Evolutionary conservation across 2,113 vertebrate species (phyloP), one percentile per base, ranked within the genome.

Genomic region (Neolamprologus tretocephalus): DNA sequence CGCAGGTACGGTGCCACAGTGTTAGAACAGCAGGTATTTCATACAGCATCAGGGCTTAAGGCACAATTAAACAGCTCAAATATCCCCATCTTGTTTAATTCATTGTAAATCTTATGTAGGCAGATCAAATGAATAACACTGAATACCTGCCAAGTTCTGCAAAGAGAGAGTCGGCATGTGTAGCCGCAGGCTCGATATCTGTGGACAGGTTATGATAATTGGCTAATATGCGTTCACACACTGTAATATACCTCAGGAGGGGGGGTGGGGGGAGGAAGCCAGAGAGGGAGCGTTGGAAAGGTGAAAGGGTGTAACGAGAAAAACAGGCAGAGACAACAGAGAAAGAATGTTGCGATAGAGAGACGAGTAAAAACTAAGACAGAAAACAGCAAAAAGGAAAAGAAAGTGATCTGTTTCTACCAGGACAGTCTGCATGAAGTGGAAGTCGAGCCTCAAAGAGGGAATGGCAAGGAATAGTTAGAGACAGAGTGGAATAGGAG

Each of bases 161-260:
- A 85, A 80, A 84, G 84, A 51, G 13, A 40, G 42, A 57, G 61
- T 66, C 9, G 40, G 71, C 4, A 51, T 90, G 63, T 85, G 82
- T 86, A 82, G 91, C 91, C 26, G 28, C 21, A 40, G 81, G 84
- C 83, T 85, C 47, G 11, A 37, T 87, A 81, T 88, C 86, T 55
- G 61, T 51, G 53, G 71, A 71, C 13, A 19, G 83, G 82, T 92
- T 86, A 92, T 78, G 63, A 79, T 85, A 89, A 92, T 83, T 87
- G 82, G 40, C 82, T 90, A 57, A 91, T 93, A 87, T 89, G 82
- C 88, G 84, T 91, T 94, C 87, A 92, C 55, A 75, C 90, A 37
- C 81, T 75, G 82, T 78, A 86, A 71, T 86, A 28, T 42, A 89
- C 35, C 90, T 86, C 51, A 40, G 58, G 84, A 87, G 58, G 55